Percentiles rank a stretch among this genome's conserved stretches.
These are phyloP conservation scores for Conus betulinus DNA, from an alignment of 1,140 invertebrate species.

Conservation along the genomic window DNA sequence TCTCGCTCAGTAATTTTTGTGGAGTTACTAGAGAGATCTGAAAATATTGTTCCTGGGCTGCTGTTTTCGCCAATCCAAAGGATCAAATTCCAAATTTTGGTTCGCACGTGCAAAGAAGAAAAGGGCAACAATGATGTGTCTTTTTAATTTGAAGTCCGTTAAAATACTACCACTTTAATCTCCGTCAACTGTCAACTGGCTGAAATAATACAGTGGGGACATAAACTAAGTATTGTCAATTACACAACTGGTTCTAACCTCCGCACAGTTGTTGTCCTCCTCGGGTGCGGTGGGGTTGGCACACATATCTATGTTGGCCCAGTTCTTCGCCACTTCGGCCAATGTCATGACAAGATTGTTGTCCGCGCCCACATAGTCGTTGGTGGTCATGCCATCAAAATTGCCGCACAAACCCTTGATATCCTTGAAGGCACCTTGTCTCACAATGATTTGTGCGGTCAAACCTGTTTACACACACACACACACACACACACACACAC, in stretches of 20 bases:
- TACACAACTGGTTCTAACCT: neutral
- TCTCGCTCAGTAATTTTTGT: no score
- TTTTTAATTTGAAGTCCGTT: no score
- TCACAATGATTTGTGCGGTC: neutral
- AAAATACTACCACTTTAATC: no score
- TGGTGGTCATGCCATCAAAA: constrained; percentile 2
- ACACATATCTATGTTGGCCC: neutral
- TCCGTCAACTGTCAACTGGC: no score
- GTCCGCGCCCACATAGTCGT: constrained; percentile 15
- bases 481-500: neutral
- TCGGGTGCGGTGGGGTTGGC: neutral
- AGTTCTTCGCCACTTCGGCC: neutral
- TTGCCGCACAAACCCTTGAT: constrained; percentile 23
- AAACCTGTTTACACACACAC: neutral
- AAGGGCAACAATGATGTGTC: no score
- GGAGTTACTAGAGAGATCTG: no score
- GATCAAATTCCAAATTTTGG: no score
- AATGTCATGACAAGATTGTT: neutral
- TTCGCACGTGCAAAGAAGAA: no score
- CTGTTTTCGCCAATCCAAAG: no score
- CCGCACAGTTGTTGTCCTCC: neutral
- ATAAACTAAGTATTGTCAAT: no score
- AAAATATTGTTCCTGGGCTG: no score
- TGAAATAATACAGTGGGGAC: no score
- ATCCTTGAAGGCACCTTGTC: neutral